Conservation (phyloP, 2,797 vertebrate genomes). For the Acanthis flammea region DNA sequence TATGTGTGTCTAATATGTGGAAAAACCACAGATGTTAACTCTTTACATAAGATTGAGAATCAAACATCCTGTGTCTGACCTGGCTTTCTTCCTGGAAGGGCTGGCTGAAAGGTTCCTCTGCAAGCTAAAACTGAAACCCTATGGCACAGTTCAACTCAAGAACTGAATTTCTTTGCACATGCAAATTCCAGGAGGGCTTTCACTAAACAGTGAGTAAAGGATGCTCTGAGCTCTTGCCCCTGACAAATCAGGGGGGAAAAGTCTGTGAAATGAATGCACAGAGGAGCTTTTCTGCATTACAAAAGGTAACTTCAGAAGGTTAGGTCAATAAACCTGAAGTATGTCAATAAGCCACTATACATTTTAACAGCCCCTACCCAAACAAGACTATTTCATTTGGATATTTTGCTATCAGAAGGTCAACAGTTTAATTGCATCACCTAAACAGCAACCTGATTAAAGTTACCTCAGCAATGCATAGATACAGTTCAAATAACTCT, state of each 20-base stretch:
- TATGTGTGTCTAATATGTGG: not conserved
- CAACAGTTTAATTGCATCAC: not conserved
- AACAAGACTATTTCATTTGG: slow-evolving; percentile 4
- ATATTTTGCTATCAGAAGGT: not conserved
- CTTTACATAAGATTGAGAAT: slow-evolving; percentile 11
- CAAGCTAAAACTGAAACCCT: slow-evolving; percentile 8
- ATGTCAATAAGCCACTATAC: not conserved
- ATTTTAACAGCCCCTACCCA: slow-evolving; percentile 21
- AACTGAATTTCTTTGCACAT: not conserved
- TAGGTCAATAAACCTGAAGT: not conserved
- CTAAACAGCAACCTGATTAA: not conserved
- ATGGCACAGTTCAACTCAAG: not conserved
- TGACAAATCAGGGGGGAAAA: not conserved
- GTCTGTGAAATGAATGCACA: not conserved
- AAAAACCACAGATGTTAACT: not conserved
- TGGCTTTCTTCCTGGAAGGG: not conserved
- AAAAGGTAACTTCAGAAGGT: not conserved
- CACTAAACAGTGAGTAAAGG: not conserved
- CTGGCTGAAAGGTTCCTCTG: not conserved
- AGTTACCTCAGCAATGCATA: not conserved
- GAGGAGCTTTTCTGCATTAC: not conserved
- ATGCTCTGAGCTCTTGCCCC: not conserved
- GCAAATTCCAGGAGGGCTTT: not conserved
- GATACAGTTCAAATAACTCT: not conserved
- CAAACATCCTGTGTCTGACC: slow-evolving; percentile 1